Conservation (phyloP, 2,888 invertebrate genomes). For the Drosophila robusta region DNA sequence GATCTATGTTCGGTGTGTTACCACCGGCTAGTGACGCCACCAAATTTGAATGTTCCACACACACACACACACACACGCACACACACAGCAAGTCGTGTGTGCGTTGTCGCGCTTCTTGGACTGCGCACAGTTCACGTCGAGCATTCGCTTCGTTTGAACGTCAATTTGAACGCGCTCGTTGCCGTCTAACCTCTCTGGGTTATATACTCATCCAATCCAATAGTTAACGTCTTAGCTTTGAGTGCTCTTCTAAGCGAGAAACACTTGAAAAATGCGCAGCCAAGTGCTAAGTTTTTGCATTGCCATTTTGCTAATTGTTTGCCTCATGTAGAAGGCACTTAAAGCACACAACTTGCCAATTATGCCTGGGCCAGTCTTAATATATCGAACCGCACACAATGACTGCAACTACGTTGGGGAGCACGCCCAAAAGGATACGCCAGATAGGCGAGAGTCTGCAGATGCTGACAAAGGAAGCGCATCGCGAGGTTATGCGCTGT, state of each 20-base stretch:
- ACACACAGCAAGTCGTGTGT: conserved; percentile 1
- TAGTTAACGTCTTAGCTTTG: conserved; percentile 7
- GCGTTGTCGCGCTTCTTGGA: conserved; percentile 42
- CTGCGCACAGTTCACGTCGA: conserved; percentile 70
- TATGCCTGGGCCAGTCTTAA: conserved; percentile 25
- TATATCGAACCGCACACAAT: conserved; percentile 19
- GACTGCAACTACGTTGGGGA: conserved; percentile 48
- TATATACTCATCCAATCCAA: not conserved
- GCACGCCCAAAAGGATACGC: conserved; percentile 64
- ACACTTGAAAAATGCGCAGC: conserved; percentile 72
- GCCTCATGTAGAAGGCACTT: conserved; percentile 63
- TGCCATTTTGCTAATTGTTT: conserved; percentile 77
- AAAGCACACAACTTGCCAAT: not conserved
- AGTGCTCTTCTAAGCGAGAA: conserved; percentile 20
- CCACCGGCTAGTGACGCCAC: conserved; percentile 72
- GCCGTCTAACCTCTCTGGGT: conserved; percentile 9
- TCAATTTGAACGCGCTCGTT: conserved; percentile 32
- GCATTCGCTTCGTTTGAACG: conserved; percentile 68
- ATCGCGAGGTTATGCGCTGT: conserved; percentile 63
- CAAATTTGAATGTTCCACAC: conserved; percentile 65
- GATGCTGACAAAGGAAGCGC: conserved; percentile 79
- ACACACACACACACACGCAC: conserved; percentile 11
- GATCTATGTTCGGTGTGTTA: conserved; percentile 56
- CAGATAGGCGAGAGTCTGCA: conserved; percentile 73
- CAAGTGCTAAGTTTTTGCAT: conserved; percentile 81